Percentiles rank a stretch among this genome's conserved stretches.
Evolutionary conservation across 2,888 invertebrate species (phyloP).

Genomic region (Melangyna quadrimaculata): DNA sequence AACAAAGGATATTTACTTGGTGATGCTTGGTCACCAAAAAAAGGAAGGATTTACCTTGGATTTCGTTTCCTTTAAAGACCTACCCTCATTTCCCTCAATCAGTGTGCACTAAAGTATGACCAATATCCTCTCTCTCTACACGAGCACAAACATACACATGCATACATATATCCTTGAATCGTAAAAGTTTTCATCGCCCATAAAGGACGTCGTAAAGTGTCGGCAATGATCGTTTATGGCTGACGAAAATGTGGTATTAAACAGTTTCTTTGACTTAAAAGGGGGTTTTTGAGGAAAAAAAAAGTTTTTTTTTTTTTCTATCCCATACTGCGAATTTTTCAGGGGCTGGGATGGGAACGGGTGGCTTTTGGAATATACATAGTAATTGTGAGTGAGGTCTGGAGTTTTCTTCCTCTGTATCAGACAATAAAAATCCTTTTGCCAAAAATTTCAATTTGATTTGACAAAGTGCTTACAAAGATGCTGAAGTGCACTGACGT

Average conservation of each 20-base stretch:
- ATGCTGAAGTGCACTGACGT: constrained; percentile 37
- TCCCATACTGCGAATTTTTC: constrained; percentile 13
- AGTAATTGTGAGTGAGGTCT: neutral
- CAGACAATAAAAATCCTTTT: constrained; percentile 70
- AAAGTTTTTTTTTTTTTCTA: constrained; percentile 17
- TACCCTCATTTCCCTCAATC: constrained; percentile 72
- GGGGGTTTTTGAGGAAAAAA: constrained; percentile 32
- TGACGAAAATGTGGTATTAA: constrained; percentile 73
- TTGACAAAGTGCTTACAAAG: constrained; percentile 73
- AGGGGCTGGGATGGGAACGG: constrained; percentile 21
- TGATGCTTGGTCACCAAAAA: constrained; percentile 33
- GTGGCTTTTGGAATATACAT: neutral
- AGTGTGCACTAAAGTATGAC: constrained; percentile 71
- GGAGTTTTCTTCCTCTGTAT: constrained; percentile 15
- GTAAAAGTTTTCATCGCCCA: constrained; percentile 72
- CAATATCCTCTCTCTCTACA: constrained; percentile 60
- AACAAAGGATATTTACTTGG: constrained; percentile 30
- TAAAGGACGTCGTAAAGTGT: constrained; percentile 74
- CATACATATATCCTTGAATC: constrained; percentile 39
- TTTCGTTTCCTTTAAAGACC: constrained; percentile 42
- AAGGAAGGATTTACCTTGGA: constrained; percentile 36
- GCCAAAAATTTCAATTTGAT: constrained; percentile 77
- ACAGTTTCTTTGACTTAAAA: constrained; percentile 64
- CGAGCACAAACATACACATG: neutral
- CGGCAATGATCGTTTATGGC: constrained; percentile 75